These are phyloP conservation scores for Lithosia quadra DNA, from an alignment of 2,888 invertebrate species.

Conservation along the genomic window DNA sequence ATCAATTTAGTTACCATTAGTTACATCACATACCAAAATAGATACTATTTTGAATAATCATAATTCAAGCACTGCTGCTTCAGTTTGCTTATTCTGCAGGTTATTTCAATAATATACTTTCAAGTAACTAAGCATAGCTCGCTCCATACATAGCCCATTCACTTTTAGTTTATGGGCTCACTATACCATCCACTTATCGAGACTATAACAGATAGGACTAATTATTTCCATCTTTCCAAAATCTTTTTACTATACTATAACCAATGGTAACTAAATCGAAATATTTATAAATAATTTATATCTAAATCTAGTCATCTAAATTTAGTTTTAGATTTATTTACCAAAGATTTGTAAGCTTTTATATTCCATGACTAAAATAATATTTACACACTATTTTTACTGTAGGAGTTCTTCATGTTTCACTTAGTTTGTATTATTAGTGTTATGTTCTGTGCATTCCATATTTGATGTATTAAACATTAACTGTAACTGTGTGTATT, in stretches of 20 bases:
- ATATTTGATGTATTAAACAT: slow-evolving; percentile 42
- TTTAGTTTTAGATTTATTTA: slow-evolving; percentile 23
- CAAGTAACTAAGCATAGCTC: too few species aligned
- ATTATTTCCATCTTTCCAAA: not conserved
- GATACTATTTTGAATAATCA: too few species aligned
- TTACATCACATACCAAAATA: too few species aligned
- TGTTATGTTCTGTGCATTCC: slow-evolving; percentile 46
- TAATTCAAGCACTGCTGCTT: too few species aligned
- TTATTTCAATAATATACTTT: too few species aligned
- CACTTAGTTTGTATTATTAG: slow-evolving; percentile 32
- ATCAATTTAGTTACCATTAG: not conserved
- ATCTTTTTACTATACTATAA: not conserved
- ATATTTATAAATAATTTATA: not conserved
- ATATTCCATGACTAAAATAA: slow-evolving; percentile 21
- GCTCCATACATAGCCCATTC: too few species aligned
- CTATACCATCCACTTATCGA: not conserved
- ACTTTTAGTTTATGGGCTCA: too few species aligned
- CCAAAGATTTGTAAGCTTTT: slow-evolving; percentile 36
- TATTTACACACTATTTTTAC: slow-evolving; percentile 24
- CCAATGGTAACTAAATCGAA: not conserved
- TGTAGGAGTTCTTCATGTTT: slow-evolving; percentile 26
- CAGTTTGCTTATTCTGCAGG: too few species aligned
- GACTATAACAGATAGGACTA: not conserved
- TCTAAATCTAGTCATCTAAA: slow-evolving; percentile 40
- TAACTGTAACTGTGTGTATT: slow-evolving; percentile 27